Conservation (phyloP, 2,797 vertebrate species). For the Falco concolor region DNA sequence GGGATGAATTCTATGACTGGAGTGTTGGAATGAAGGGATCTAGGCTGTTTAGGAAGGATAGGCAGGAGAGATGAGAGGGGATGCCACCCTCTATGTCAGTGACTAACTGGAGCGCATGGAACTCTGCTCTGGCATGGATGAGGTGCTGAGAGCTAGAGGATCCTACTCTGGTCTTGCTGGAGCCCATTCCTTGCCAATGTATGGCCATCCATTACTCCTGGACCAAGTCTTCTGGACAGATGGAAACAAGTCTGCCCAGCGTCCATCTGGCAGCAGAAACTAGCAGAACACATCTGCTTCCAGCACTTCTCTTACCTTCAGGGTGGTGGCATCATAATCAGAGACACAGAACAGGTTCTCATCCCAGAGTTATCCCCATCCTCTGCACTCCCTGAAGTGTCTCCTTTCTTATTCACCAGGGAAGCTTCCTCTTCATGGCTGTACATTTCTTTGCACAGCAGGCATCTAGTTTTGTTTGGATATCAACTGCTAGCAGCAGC, state of each 20-base stretch:
- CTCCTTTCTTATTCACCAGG: background rate
- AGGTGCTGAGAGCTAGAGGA: background rate
- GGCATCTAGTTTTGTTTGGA: background rate
- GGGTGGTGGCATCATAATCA: background rate
- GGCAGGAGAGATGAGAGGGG: too few relatives aligned
- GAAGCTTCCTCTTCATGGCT: background rate
- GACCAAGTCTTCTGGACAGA: background rate
- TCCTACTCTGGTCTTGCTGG: background rate
- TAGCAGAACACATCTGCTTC: background rate
- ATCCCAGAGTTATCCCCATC: background rate
- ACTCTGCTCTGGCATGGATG: too few relatives aligned
- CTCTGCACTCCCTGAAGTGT: background rate
- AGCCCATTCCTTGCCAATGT: background rate
- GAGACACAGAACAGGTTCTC: background rate
- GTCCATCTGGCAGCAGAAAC: background rate
- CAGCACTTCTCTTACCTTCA: background rate
- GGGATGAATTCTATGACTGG: too few relatives aligned
- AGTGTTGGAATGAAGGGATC: too few relatives aligned
- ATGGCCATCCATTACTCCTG: background rate
- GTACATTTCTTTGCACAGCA: background rate
- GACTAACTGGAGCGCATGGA: too few relatives aligned
- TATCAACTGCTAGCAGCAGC: background rate
- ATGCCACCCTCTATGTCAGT: too few relatives aligned
- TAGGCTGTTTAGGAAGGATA: too few relatives aligned
- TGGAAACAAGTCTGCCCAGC: background rate